Base-by-base conservation (phyloP, 2,888 invertebrate genomes). In the Anthophora plumipes region DNA sequence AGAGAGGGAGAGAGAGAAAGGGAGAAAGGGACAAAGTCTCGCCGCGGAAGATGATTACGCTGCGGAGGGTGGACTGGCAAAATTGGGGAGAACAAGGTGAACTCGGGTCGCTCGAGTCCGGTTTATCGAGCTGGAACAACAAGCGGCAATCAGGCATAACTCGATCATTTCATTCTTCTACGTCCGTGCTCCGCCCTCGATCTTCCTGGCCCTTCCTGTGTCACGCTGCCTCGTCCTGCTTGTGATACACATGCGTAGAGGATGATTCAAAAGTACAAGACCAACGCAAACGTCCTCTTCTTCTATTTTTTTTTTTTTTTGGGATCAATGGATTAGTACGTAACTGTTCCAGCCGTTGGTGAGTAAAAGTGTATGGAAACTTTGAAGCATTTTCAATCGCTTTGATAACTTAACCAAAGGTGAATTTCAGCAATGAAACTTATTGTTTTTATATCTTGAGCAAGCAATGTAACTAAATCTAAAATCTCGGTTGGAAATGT, bases 111-210 rank as follows among this genome's bases (percentile, higher is more conserved):
- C 81, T 81, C 82, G 84, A 83, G 89, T 91, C 90, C 91, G 91
- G 88, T 91, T 91, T 91, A 91, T 91, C 91, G 91, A 90, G 89
- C 91, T 91, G 91, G 91, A 91, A 91, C 91, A 91, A 91, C 91
- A 91, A 91, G 91, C 91, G 90, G 91, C 91, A 91, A 91, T 91
- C 91, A 91, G 89, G 89, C 91, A 91, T 91, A 91, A 91, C 91
- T 91, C 91, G 91, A 91, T 91, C 91, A 91, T 91, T 91, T 91
- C 89, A 91, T 91, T 91, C 91, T 91, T 91, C 90, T 88, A 85
- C 86, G 86, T 86, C 86, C 83, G 83, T 86, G 86, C 88, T 88
- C 87, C 88, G 74, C 90, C 88, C 85, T 84, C 72, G 72, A 48
- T 75, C 73, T 78, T 74, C 72, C 60, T 80, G 75, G 63, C 68